Conservation (phyloP, 2,888 invertebrate species). For the Ichneumoninae sp. region DNA sequence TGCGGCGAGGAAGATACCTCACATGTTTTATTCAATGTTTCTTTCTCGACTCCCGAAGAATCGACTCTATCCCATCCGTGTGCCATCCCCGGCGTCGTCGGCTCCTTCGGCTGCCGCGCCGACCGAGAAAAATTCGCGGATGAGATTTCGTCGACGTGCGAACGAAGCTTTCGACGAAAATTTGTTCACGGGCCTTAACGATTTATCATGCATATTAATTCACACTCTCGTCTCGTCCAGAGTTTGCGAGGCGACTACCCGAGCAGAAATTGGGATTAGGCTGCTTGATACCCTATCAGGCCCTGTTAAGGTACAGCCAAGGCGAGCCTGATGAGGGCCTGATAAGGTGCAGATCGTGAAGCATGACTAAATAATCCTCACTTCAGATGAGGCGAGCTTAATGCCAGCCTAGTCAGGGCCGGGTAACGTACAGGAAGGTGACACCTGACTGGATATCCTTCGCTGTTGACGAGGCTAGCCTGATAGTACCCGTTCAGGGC, state of each 20-base stretch:
- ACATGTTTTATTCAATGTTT: conserved; percentile 59
- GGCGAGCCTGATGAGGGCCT: too few relatives aligned
- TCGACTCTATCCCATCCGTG: conserved; percentile 13
- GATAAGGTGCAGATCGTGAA: too few relatives aligned
- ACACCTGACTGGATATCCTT: too few relatives aligned
- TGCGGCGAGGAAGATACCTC: conserved; percentile 33
- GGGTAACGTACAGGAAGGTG: too few relatives aligned
- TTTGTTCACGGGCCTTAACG: not conserved
- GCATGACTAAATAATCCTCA: too few relatives aligned
- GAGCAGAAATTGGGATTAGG: too few relatives aligned
- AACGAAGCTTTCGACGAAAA: not conserved
- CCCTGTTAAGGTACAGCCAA: too few relatives aligned
- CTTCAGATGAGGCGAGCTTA: too few relatives aligned
- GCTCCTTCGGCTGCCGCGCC: conserved; percentile 2
- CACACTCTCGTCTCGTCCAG: not conserved
- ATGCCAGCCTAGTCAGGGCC: too few relatives aligned
- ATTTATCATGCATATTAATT: not conserved
- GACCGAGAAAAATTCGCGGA: conserved; percentile 1
- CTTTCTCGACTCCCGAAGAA: conserved; percentile 36
- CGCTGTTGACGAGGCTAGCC: too few relatives aligned
- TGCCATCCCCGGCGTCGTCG: not conserved
- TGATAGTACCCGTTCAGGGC: too few relatives aligned
- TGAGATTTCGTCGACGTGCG: not conserved
- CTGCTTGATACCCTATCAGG: too few relatives aligned
- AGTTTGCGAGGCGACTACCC: conserved; percentile 19